These are phyloP conservation scores for Probosciger aterrimus DNA, from an alignment of 2,113 vertebrate genomes.

Conservation along the genomic window DNA sequence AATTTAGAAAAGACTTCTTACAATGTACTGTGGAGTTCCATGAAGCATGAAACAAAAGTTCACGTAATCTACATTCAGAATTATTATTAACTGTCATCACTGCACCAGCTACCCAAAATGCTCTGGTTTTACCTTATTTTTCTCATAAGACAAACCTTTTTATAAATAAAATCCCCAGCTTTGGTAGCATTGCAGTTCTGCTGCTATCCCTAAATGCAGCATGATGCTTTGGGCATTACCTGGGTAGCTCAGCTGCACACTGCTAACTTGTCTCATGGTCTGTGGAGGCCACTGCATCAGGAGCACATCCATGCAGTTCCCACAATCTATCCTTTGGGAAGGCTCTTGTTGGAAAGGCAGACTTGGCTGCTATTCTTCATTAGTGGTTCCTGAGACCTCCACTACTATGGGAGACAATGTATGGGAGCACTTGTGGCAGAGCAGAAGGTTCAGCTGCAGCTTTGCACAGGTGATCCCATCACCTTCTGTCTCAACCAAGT, in stretches of 20 bases:
- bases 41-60: neutral
- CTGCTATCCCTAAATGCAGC: neutral
- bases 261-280: neutral
- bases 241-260: rapidly evolving
- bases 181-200: neutral
- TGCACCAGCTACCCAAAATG: neutral
- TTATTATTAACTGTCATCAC: neutral
- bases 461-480: neutral
- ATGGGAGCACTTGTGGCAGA: neutral
- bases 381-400: neutral
- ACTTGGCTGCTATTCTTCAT: neutral
- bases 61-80: neutral
- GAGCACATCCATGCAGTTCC: neutral
- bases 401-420: rapidly evolving
- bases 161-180: neutral
- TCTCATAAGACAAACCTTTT: neutral
- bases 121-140: neutral
- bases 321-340: neutral
- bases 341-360: neutral
- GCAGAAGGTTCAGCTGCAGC: neutral
- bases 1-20: neutral
- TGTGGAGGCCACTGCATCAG: rapidly evolving
- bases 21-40: neutral
- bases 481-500: neutral
- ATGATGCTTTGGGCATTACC: rapidly evolving